Evolutionary conservation across 2,797 vertebrate genomes (phyloP), one percentile per base, ranked within the genome.

Genomic region (Macropodus opercularis): DNA sequence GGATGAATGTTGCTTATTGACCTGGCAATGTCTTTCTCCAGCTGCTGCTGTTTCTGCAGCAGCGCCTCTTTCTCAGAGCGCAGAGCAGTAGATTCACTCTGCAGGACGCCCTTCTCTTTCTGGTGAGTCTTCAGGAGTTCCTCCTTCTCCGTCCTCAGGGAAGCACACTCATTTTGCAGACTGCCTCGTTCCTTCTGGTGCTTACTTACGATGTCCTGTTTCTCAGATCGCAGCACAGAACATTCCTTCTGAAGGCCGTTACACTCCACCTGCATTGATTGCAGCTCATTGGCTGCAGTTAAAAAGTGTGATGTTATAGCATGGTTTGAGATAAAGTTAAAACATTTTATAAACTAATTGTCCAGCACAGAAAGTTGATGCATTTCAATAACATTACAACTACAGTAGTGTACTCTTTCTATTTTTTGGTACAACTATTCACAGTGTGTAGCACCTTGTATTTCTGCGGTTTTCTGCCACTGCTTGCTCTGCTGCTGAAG

Each of bases 11-110:
- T 63, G 41, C 61, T 61, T 67, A 74, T 92, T 88, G 88, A 97
- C 97, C 96, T 95, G 66, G 88, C 89, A 52, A 98, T 90, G 78
- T 98, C 95, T 62, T 92, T 93, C 85, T 98, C 95, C 77, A 95
- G 90, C 50, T 93, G 92, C 73, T 94, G 94, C 79, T 94, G 91
- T 80, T 95, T 94, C 79, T 92, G 93, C 56, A 92, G 79, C 59
- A 93, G 84, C 1, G 79, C 89, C 75, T 95, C 94, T 55, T 94
- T 92, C 64, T 92, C 91, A 13, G 88, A 79, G 63, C 61, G 73
- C 77, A 93, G 84, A 49, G 89, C 90, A 72, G 62, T 84, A 73
- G 92, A 93, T 56, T 97, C 95, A 4, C 79, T 90, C 89, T 96
- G 94, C 79, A 96, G 89, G 76, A 86, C 91, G 61, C 79, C 89